A percentile compares a stretch with the other conserved stretches of the same genome.
Conservation (phyloP, 2,888 invertebrate genomes). For the Acleris emargana region DNA sequence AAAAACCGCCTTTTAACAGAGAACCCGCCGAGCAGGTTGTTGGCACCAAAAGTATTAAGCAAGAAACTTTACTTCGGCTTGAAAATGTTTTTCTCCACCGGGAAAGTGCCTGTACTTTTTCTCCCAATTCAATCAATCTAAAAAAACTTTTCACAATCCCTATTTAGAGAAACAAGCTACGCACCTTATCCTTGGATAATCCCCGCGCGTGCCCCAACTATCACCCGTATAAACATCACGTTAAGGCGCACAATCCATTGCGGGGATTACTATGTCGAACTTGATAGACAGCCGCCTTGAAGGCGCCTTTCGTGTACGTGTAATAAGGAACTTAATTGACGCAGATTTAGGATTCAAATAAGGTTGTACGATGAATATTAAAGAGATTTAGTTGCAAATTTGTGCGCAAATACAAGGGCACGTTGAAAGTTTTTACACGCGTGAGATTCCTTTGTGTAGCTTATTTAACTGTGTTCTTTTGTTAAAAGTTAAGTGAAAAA, state of each 20-base stretch:
- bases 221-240: not conserved
- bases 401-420: too few relatives aligned
- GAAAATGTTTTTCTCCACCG: not conserved
- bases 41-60: too few relatives aligned
- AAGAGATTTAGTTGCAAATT: too few relatives aligned
- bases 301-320: not conserved
- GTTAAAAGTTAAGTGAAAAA: too few relatives aligned
- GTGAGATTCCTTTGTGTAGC: too few relatives aligned
- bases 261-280: slow-evolving; percentile 14
- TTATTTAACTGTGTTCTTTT: too few relatives aligned
- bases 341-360: not conserved
- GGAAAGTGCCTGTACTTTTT: not conserved
- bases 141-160: slow-evolving; percentile 5
- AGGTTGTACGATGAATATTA: not conserved
- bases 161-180: slow-evolving; percentile 6
- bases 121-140: not conserved
- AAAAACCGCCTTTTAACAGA: too few relatives aligned
- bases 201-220: not conserved
- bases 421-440: too few relatives aligned
- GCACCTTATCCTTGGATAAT: slow-evolving; percentile 9
- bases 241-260: slow-evolving; percentile 13
- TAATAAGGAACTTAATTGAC: not conserved
- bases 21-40: too few relatives aligned
- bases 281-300: slow-evolving; percentile 12
- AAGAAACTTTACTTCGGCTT: too few relatives aligned